phyloP scores from a whole-genome alignment of 1,140 invertebrate genomes.

The Ips typographus region DNA sequence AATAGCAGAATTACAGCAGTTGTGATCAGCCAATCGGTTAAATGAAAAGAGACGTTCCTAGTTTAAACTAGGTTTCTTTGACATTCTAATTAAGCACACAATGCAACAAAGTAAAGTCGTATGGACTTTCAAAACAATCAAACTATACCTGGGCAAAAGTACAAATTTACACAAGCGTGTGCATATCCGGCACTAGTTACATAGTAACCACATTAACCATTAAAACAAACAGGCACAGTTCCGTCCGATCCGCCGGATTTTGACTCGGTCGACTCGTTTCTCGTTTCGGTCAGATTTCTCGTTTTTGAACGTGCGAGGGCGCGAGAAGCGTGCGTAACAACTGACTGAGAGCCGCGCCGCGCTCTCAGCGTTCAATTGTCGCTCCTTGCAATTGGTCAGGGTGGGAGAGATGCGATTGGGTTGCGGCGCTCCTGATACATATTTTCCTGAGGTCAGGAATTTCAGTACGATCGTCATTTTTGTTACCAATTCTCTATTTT shows the following conservation, averaged over 20 bases:
- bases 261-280: not conserved
- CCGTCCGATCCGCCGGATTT: conserved; percentile 8
- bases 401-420: not conserved
- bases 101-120: not conserved
- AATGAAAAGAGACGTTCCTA: too few relatives aligned
- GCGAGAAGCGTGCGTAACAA: conserved; percentile 4
- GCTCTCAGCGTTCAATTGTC: conserved; percentile 16
- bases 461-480: not conserved
- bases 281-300: not conserved
- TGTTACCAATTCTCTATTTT: too few relatives aligned
- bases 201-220: conserved; percentile 13
- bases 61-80: too few relatives aligned
- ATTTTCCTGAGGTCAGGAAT: not conserved
- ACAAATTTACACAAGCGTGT: conserved; percentile 11
- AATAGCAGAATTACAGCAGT: too few relatives aligned
- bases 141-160: conserved; percentile 9
- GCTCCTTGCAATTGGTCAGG: not conserved
- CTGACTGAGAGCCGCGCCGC: not conserved
- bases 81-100: not conserved
- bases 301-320: too few relatives aligned
- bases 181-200: conserved; percentile 18
- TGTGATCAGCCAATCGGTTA: too few relatives aligned
- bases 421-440: conserved; percentile 2
- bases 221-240: conserved; percentile 14
- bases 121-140: not conserved